phyloP scores from a whole-genome alignment of 2,888 invertebrate species.

The Pandemis corylana region DNA sequence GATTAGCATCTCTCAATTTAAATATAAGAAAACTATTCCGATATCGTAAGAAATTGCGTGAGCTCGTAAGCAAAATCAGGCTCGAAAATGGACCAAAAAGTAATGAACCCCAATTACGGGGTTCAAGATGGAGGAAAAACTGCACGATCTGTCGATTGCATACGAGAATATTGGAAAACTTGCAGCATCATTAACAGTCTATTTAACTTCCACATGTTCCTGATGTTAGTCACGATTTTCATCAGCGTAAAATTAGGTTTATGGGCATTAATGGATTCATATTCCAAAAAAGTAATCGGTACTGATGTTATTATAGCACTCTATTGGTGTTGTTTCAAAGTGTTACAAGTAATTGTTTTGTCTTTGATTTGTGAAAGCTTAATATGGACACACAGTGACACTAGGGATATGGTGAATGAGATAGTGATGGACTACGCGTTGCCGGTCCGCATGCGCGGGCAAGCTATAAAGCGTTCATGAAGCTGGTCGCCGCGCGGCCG shows the following conservation, averaged over 20 bases:
- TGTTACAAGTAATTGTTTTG: neutral
- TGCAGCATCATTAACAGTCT: neutral
- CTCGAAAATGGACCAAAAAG: neutral
- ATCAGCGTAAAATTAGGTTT: neutral
- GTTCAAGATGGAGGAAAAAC: neutral
- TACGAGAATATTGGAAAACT: neutral
- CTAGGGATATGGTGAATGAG: neutral
- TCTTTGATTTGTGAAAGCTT: neutral
- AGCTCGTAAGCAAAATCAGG: neutral
- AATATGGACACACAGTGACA: neutral
- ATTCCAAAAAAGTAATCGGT: neutral
- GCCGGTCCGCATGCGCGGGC: neutral
- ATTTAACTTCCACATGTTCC: neutral
- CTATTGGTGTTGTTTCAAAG: neutral
- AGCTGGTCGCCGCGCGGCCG: neutral
- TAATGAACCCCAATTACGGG: neutral
- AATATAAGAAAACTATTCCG: neutral
- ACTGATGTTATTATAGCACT: neutral
- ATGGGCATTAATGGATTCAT: neutral
- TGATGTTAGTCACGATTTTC: neutral
- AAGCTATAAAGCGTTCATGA: neutral
- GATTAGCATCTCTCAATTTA: neutral
- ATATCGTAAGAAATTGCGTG: neutral
- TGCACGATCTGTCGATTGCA: neutral
- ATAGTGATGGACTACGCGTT: neutral